Percentiles rank a stretch among this genome's conserved stretches.
phyloP scores from a whole-genome alignment of 2,113 vertebrate species.

The Antechinus flavipes region DNA sequence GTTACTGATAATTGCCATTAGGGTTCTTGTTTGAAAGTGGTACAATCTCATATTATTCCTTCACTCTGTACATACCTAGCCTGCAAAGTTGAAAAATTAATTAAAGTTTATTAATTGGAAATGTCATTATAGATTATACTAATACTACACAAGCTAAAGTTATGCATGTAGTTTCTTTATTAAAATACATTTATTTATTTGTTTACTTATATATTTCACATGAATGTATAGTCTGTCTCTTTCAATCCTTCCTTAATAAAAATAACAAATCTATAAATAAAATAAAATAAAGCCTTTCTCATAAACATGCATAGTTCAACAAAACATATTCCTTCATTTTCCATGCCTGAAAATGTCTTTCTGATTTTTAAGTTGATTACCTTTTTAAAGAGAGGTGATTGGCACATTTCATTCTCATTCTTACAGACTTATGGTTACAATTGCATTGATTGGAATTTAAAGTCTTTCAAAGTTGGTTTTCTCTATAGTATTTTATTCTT shows the following conservation, averaged over 20 bases:
- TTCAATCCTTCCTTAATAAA: background rate
- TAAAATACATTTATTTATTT: background rate
- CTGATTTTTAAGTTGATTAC: background rate
- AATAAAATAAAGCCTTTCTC: background rate
- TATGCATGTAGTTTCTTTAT: background rate
- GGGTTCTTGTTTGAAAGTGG: background rate
- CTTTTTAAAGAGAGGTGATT: background rate
- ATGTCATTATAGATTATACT: background rate
- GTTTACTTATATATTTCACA: background rate
- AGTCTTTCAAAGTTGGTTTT: background rate
- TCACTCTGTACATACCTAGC: background rate
- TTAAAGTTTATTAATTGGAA: background rate
- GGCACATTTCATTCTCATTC: background rate
- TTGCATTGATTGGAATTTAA: background rate
- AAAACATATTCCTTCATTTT: background rate
- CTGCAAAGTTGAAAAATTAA: background rate
- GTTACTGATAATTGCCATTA: background rate
- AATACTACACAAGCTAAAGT: background rate
- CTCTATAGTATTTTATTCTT: background rate
- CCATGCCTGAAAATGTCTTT: background rate
- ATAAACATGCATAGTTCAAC: background rate
- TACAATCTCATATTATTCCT: background rate
- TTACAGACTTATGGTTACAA: background rate
- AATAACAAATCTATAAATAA: background rate
- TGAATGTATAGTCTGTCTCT: background rate